A percentile compares a stretch with the other conserved stretches of the same genome.
Conservation (phyloP, 2,888 invertebrate species). For the Eubasilissa splendida region DNA sequence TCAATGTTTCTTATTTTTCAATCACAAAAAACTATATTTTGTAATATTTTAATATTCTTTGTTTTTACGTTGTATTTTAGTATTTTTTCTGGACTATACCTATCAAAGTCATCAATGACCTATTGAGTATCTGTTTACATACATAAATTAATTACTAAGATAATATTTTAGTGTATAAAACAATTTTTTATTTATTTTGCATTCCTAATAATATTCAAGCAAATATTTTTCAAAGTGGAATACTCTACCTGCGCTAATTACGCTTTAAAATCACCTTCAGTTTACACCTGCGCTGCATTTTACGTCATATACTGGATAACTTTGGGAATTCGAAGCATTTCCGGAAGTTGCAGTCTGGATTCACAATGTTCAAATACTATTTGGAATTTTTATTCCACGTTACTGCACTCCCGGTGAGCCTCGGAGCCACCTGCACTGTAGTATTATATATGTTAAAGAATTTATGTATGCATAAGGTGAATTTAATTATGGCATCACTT, state of each 20-base stretch:
- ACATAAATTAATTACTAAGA: too few species aligned
- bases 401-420: neutral
- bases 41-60: too few species aligned
- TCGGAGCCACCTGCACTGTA: neutral
- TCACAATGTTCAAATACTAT: neutral
- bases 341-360: neutral
- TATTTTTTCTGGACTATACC: too few species aligned
- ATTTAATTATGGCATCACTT: slow-evolving; percentile 1
- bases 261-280: slow-evolving; percentile 12
- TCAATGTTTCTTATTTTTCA: too few species aligned
- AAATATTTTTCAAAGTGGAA: neutral
- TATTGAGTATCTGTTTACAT: too few species aligned
- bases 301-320: neutral
- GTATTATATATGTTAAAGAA: neutral
- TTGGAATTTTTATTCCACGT: neutral
- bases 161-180: too few species aligned
- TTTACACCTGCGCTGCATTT: neutral
- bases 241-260: slow-evolving; percentile 15
- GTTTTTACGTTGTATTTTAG: too few species aligned
- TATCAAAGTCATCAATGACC: too few species aligned
- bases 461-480: neutral
- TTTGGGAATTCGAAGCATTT: neutral
- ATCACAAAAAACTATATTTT: too few species aligned
- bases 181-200: too few species aligned
- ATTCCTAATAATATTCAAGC: too few species aligned